Evolutionary conservation across 2,113 vertebrate species (phyloP), one percentile per base, ranked within the genome.

Genomic region (Grammomys dolichurus): DNA sequence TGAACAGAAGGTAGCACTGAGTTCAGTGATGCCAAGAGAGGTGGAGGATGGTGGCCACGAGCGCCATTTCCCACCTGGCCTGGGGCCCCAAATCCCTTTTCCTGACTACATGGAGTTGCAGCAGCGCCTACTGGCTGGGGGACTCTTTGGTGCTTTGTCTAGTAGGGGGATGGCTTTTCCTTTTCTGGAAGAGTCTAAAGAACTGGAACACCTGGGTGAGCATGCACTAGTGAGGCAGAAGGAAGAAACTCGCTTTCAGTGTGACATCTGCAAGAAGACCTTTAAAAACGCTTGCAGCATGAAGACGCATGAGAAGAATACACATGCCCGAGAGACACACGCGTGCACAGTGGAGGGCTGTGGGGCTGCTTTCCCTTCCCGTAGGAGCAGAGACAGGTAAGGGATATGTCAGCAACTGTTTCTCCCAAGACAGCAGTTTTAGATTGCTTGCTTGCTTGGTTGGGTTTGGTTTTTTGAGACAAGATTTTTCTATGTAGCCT

Each of bases 321-420:
- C 99, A 82, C 99, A 99, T 97, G 98, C 99, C 91, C 99, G 99
- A 98, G 99, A 99, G 97, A 99, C 99, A 97, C 99, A 99, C 98
- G 96, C 98, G 97, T 99, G 99, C 98, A 99, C 99, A 0, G 99
- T 99, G 96, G 99, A 99, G 56, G 99, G 99, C 95, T 99, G 99
- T 92, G 98, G 98, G 1, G 99, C 99, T 86, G 98, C 99, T 58
- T 99, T 99, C 97, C 99, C 99, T 7, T 99, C 99, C 78, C 99
- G 99, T 95, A 98, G 99, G 98, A 99, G 99, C 98, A 98, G 99
- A 98, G 99, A 99, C 99, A 99, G 99, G 99, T 99, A 98, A 99
- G 99, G 97, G 77, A 43, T 96, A 51, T 20, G 46, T 56, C 86
- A 88, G 89, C 43, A 94, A 51, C 13, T 28, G 4, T 63, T 28